Percentiles rank a stretch among this genome's conserved stretches.
phyloP scores from a whole-genome alignment of 1,140 invertebrate genomes.

The Maniola jurtina region DNA sequence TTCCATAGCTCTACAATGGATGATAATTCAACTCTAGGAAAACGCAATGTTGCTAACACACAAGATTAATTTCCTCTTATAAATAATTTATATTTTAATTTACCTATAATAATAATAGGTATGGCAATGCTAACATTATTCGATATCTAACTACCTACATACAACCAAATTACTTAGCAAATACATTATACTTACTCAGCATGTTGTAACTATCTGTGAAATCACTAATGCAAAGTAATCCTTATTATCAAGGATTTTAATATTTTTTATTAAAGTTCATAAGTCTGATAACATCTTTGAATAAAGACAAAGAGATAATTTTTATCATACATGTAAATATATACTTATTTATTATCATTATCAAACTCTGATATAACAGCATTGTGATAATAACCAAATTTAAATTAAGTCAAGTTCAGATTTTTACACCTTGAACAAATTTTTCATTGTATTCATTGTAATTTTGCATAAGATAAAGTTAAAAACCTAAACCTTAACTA shows the following conservation, averaged over 20 bases:
- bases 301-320: slow-evolving; percentile 54
- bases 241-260: neutral
- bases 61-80: too few relatives aligned
- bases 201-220: neutral
- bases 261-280: neutral
- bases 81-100: too few relatives aligned
- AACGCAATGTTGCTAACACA: too few relatives aligned
- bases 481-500: too few relatives aligned
- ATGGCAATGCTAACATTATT: too few relatives aligned
- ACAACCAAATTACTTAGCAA: too few relatives aligned
- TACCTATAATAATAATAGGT: too few relatives aligned
- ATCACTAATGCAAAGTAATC: neutral
- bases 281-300: slow-evolving; percentile 44
- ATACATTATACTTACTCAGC: too few relatives aligned
- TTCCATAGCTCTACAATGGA: too few relatives aligned
- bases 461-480: neutral
- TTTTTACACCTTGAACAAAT: slow-evolving; percentile 30
- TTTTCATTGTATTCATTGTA: neutral
- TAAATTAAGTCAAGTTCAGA: slow-evolving; percentile 67
- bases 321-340: slow-evolving; percentile 48
- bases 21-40: too few relatives aligned
- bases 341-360: slow-evolving; percentile 33
- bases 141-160: too few relatives aligned
- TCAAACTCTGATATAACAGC: slow-evolving; percentile 23
- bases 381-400: slow-evolving; percentile 51